phyloP scores from a whole-genome alignment of 2,888 invertebrate genomes.

The Boloria euphrosyne region DNA sequence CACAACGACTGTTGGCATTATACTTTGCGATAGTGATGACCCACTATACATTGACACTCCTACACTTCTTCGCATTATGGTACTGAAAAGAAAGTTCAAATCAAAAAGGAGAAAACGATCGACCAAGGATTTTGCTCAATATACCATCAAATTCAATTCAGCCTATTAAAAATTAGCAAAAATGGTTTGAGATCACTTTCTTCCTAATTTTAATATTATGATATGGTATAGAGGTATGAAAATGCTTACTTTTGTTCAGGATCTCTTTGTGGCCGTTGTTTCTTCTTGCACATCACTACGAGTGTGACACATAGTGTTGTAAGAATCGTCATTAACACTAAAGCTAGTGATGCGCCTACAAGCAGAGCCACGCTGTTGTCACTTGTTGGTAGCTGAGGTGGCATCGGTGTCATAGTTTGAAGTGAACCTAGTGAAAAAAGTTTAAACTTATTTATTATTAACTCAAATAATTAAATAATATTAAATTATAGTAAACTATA shows the following conservation, averaged over 20 bases:
- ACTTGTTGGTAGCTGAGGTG: slow-evolving; percentile 57
- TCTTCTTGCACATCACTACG: slow-evolving; percentile 75
- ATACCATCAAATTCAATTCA: too few species aligned
- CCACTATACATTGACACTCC: slow-evolving; percentile 78
- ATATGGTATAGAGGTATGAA: neutral
- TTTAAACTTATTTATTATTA: neutral
- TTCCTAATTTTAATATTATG: too few species aligned
- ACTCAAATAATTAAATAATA: too few species aligned
- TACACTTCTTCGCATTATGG: slow-evolving; percentile 68
- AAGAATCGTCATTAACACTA: slow-evolving; percentile 72
- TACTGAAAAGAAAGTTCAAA: slow-evolving; percentile 49
- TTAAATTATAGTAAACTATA: too few species aligned
- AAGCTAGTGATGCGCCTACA: slow-evolving; percentile 68
- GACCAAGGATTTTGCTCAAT: too few species aligned
- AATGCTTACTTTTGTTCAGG: slow-evolving; percentile 63
- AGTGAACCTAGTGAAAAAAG: slow-evolving; percentile 59
- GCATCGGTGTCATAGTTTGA: slow-evolving; percentile 72
- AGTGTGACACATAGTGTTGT: slow-evolving; percentile 74
- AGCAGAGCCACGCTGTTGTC: slow-evolving; percentile 72
- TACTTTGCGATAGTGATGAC: slow-evolving; percentile 54
- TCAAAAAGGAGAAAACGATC: neutral
- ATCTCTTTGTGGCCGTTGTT: slow-evolving; percentile 59
- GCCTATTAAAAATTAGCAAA: too few species aligned
- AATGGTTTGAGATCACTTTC: too few species aligned
- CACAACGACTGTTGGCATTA: slow-evolving; percentile 72